Evolutionary conservation across 2,113 vertebrate species (phyloP), one percentile per base, ranked within the genome.

Genomic region (Acrocephalus arundinaceus): DNA sequence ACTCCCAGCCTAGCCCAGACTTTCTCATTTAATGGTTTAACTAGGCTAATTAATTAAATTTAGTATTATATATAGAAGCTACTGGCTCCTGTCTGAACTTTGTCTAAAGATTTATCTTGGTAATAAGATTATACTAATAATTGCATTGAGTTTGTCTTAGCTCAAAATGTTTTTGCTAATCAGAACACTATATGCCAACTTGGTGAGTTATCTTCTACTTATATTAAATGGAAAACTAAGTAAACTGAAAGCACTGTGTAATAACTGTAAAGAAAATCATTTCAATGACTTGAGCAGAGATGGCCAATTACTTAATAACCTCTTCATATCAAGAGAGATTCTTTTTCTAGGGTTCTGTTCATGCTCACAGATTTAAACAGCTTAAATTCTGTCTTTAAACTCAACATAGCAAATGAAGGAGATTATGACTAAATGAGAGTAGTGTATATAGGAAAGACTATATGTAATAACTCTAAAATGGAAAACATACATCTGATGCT

Each of bases 81-180:
- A 23, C 25, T 84, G 41, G 63, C 58, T 93, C 30, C 51, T 30
- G 25, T 68, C 63, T 92, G 73, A 94, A 89, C 54, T 89, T 92
- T 82, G 41, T 84, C 66, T 89, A 43, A 91, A 90, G 90, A 91
- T 75, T 89, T 78, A 66, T 91, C 61, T 45, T 54, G 2, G 5
- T 94, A 87, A 93, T 92, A 84, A 63, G 51, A 67, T 92, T 91
- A 48, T 51, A 52, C 45, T 73, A 95, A 85, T 87, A 92, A 91
- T 41, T 90, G 45, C 5, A 4, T 81, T 55, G 39, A 76, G 91
- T 75, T 94, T 90, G 37, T 86, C 54, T 90, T 70, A 51, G 45
- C 67, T 86, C 30, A 71, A 75, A 94, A 90, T 84, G 70, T 30
- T 94, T 94, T 93, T 91, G 62, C 67, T 95, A 93, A 94, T 93